These are phyloP conservation scores for Sebastes iracundus DNA, from an alignment of 2,797 vertebrate species.

Conservation along the genomic window DNA sequence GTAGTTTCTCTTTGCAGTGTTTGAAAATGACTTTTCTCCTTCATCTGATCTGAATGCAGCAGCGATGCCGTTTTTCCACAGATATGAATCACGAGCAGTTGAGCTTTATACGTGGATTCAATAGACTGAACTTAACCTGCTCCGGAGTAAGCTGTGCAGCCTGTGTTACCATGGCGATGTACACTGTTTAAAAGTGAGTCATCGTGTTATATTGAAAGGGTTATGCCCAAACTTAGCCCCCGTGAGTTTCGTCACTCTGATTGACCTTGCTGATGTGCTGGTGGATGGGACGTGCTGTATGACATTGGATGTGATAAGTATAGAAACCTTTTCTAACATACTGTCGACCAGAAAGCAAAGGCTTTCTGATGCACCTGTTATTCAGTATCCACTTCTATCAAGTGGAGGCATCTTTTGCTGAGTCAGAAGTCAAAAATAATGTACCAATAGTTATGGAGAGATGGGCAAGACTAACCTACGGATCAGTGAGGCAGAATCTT, in stretches of 20 bases:
- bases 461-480: too few relatives aligned
- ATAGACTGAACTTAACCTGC: conserved; percentile 33
- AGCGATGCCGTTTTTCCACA: conserved; percentile 1
- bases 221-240: conserved; percentile 16
- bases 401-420: too few relatives aligned
- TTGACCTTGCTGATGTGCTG: neutral
- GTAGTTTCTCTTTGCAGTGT: neutral
- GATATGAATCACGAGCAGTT: conserved; percentile 48
- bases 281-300: neutral
- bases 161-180: conserved; percentile 52
- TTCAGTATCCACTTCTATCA: too few relatives aligned
- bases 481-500: too few relatives aligned
- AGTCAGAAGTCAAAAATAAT: too few relatives aligned
- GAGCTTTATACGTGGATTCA: conserved; percentile 36
- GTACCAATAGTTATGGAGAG: too few relatives aligned
- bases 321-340: neutral
- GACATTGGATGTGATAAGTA: neutral
- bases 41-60: conserved; percentile 30
- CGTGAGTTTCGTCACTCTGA: neutral
- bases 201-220: conserved; percentile 16
- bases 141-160: conserved; percentile 27
- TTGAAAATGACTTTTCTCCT: conserved; percentile 4
- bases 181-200: conserved; percentile 55
- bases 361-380: too few relatives aligned
- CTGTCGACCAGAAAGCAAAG: neutral